Conservation (phyloP, 2,797 vertebrate genomes). For the Manis javanica region DNA sequence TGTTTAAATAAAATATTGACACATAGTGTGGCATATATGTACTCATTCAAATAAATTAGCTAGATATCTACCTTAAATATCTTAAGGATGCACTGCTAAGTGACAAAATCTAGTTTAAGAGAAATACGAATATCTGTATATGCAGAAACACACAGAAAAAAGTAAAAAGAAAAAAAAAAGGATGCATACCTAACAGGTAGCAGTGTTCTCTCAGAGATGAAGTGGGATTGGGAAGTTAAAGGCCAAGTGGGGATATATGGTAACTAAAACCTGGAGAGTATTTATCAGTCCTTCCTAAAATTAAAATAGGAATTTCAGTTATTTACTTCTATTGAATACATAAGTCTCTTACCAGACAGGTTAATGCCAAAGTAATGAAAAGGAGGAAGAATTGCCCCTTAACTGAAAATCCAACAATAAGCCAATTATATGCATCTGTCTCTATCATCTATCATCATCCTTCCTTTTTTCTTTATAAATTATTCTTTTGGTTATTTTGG, state of each 20-base stretch:
- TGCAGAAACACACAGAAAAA: neutral
- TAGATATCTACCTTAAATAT: neutral
- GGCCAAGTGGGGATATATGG: neutral
- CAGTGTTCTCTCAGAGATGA: neutral
- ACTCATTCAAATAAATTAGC: neutral
- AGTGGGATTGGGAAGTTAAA: neutral
- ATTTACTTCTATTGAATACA: neutral
- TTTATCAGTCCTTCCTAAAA: neutral
- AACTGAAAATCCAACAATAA: neutral
- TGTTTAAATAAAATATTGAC: neutral
- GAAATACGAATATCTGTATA: neutral
- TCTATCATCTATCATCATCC: neutral
- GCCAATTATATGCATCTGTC: neutral
- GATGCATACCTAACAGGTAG: too few species aligned
- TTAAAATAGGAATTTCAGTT: neutral
- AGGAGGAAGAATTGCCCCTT: neutral
- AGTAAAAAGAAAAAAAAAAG: too few species aligned
- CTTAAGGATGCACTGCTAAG: neutral
- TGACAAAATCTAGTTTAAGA: neutral
- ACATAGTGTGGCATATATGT: neutral
- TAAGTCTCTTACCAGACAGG: neutral
- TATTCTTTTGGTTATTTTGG: neutral
- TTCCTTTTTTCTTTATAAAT: neutral
- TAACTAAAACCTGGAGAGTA: neutral
- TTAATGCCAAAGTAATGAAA: neutral